phyloP scores from a whole-genome alignment of 1,140 invertebrate species.

The Triops longicaudatus region DNA sequence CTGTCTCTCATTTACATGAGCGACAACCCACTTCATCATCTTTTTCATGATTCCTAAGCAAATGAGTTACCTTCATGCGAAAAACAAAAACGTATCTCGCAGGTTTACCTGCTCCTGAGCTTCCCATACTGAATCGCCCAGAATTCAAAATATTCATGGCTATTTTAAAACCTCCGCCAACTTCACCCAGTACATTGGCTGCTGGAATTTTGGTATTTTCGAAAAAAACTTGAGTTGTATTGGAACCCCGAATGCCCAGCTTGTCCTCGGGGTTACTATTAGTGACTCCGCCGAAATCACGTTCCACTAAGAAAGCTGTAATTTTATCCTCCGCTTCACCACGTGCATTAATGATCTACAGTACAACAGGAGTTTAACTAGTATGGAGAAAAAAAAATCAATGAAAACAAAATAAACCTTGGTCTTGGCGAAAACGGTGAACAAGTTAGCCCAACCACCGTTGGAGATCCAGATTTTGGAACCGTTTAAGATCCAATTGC shows the following conservation, averaged over 20 bases:
- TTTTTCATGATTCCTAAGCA: conserved; percentile 40
- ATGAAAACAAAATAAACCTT: conserved; percentile 27
- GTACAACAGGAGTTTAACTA: too few relatives aligned
- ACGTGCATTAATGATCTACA: conserved; percentile 34
- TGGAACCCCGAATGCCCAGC: conserved; percentile 55
- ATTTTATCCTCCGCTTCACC: conserved; percentile 39
- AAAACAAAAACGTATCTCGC: conserved; percentile 2
- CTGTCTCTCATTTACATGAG: conserved; percentile 51
- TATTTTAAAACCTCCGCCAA: conserved; percentile 60
- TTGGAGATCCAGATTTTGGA: conserved; percentile 64
- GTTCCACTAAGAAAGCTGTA: conserved; percentile 67
- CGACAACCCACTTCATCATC: conserved; percentile 44
- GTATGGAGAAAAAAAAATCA: background rate
- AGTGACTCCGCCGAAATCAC: conserved; percentile 56
- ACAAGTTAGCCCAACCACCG: conserved; percentile 58
- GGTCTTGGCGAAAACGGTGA: conserved; percentile 60
- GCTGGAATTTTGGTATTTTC: conserved; percentile 57
- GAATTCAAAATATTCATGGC: conserved; percentile 65
- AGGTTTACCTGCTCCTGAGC: conserved; percentile 38
- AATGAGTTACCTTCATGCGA: background rate
- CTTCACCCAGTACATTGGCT: conserved; percentile 57
- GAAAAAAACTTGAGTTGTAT: conserved; percentile 46
- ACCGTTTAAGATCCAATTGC: conserved; percentile 56
- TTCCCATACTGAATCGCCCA: conserved; percentile 46
- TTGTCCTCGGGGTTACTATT: conserved; percentile 59